Evolutionary conservation across 1,140 invertebrate species (phyloP).

Genomic region (Atta texana): DNA sequence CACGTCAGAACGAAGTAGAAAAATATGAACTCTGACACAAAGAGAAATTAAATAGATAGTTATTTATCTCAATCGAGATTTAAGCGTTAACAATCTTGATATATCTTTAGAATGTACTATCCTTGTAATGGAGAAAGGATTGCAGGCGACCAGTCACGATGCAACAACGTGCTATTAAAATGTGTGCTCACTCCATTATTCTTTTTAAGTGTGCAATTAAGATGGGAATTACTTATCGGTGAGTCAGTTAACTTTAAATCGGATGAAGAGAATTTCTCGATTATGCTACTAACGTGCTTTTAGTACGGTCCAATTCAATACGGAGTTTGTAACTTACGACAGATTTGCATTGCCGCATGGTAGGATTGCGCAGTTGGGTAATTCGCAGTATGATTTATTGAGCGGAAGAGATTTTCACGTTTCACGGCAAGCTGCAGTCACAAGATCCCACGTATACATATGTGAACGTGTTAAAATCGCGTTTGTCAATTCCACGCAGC

Average conservation of each 20-base stretch:
- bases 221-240: slow-evolving; percentile 52
- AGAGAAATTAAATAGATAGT: slow-evolving; percentile 11
- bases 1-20: neutral
- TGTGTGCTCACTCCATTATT: slow-evolving; percentile 3
- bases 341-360: slow-evolving; percentile 24
- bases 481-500: slow-evolving; percentile 16
- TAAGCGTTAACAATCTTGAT: slow-evolving; percentile 39
- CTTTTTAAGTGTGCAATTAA: slow-evolving; percentile 26
- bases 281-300: neutral
- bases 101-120: slow-evolving; percentile 45
- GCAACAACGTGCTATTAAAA: slow-evolving; percentile 40
- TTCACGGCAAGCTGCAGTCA: slow-evolving; percentile 4
- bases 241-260: slow-evolving; percentile 44
- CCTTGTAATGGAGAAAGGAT: slow-evolving; percentile 52
- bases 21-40: neutral
- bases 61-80: slow-evolving; percentile 26
- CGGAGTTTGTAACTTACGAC: slow-evolving; percentile 1
- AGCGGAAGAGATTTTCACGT: slow-evolving; percentile 36
- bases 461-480: slow-evolving; percentile 8
- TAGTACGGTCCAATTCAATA: neutral
- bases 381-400: slow-evolving; percentile 36
- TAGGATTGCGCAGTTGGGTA: slow-evolving; percentile 22
- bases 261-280: neutral
- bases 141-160: slow-evolving; percentile 37
- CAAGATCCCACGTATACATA: neutral